These are phyloP conservation scores for Muraenolepis orangiensis DNA, from an alignment of 2,797 vertebrate genomes.

Conservation along the genomic window DNA sequence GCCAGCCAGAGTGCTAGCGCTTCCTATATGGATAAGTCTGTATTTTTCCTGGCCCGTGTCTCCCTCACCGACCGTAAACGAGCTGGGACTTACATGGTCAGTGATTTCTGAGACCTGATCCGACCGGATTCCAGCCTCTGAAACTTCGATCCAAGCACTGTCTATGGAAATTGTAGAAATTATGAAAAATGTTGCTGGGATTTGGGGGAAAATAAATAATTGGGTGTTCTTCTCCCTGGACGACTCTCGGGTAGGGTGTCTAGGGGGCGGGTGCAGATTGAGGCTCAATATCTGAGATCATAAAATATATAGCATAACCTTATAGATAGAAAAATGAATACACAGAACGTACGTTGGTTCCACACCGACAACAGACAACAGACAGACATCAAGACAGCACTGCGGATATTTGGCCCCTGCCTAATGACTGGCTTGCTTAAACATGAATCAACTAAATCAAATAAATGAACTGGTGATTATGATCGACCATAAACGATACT, in stretches of 20 bases:
- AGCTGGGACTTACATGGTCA: slow-evolving; percentile 15
- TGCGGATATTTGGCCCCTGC: too few relatives aligned
- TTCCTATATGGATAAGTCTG: slow-evolving; percentile 14
- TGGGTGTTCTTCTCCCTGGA: not conserved
- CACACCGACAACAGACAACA: too few relatives aligned
- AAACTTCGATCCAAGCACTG: slow-evolving; percentile 16
- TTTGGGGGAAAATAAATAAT: slow-evolving; percentile 17
- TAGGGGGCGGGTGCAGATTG: too few relatives aligned
- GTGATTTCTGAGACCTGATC: slow-evolving; percentile 18
- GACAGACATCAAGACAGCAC: too few relatives aligned
- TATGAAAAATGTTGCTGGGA: slow-evolving; percentile 29
- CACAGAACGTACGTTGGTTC: too few relatives aligned
- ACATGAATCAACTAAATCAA: too few relatives aligned
- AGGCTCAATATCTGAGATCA: not conserved
- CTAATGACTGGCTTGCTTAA: too few relatives aligned
- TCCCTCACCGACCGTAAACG: not conserved
- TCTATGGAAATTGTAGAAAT: slow-evolving; percentile 34
- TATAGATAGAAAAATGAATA: too few relatives aligned
- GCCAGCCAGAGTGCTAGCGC: slow-evolving; percentile 15
- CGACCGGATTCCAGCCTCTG: slow-evolving; percentile 24
- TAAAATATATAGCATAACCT: not conserved
- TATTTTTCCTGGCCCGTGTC: not conserved
- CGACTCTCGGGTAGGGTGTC: not conserved
- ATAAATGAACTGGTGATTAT: too few relatives aligned
- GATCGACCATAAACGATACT: too few relatives aligned